phyloP scores from a whole-genome alignment of 2,797 vertebrate genomes.

The Catharus ustulatus region DNA sequence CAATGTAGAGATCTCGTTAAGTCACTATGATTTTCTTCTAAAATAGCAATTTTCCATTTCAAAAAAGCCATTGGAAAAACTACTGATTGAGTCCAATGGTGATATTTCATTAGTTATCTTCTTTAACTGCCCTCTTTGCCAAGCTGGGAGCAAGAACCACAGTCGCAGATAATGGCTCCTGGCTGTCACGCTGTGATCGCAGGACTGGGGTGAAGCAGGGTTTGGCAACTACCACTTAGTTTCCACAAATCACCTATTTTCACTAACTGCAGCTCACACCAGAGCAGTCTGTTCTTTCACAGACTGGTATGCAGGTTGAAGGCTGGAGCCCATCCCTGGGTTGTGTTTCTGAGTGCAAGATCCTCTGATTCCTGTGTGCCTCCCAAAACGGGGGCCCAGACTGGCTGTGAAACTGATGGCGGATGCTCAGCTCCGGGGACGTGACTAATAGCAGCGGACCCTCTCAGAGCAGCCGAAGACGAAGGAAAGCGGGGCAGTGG shows the following conservation, averaged over 20 bases:
- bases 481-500: rapidly evolving
- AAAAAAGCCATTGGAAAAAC: background rate
- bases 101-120: background rate
- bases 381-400: rapidly evolving
- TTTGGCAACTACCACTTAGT: background rate
- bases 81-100: background rate
- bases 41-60: background rate
- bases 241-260: background rate
- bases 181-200: background rate
- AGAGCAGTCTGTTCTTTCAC: background rate
- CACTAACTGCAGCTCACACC: rapidly evolving
- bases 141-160: background rate
- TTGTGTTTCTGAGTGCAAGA: rapidly evolving
- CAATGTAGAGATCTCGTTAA: background rate
- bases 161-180: background rate
- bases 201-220: rapidly evolving
- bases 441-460: rapidly evolving
- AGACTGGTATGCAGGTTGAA: rapidly evolving
- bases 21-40: background rate
- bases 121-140: background rate
- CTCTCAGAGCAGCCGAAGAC: rapidly evolving
- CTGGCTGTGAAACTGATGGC: rapidly evolving
- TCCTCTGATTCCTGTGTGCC: rapidly evolving
- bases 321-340: rapidly evolving
- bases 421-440: background rate